These are phyloP conservation scores for Labrus mixtus DNA, from an alignment of 2,113 vertebrate genomes.

Conservation along the genomic window DNA sequence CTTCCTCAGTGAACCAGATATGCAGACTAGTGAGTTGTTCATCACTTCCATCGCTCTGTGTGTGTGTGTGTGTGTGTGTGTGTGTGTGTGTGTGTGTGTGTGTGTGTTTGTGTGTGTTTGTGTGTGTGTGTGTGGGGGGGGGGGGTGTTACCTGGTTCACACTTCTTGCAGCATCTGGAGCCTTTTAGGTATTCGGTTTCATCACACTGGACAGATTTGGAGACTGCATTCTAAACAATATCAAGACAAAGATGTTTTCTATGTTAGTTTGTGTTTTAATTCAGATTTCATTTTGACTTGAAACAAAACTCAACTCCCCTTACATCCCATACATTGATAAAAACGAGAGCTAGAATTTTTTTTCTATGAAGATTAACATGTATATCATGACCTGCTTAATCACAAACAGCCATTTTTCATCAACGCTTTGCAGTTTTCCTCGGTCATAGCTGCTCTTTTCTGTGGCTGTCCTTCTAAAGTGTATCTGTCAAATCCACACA, in stretches of 20 bases:
- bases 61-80: slow-evolving; percentile 18
- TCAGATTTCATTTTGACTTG: background rate
- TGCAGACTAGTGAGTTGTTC: background rate
- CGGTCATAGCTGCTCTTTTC: background rate
- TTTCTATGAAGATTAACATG: too few species aligned
- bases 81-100: slow-evolving; percentile 12
- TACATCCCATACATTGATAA: too few species aligned
- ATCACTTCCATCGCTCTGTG: background rate
- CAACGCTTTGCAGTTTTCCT: background rate
- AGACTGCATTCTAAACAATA: slow-evolving; percentile 62
- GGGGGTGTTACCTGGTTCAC: slow-evolving; percentile 83
- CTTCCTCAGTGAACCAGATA: slow-evolving; percentile 27
- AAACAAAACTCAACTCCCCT: background rate
- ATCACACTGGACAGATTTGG: slow-evolving; percentile 69
- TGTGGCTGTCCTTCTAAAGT: background rate
- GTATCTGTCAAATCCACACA: slow-evolving; percentile 18
- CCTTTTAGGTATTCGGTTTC: slow-evolving; percentile 67
- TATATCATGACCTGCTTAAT: background rate
- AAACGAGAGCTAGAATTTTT: too few species aligned
- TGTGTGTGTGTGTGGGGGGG: slow-evolving; percentile 10
- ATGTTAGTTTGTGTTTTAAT: background rate
- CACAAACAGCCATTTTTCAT: background rate
- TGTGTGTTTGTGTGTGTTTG: slow-evolving; percentile 18
- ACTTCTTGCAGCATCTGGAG: slow-evolving; percentile 79
- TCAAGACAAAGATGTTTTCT: background rate